Evolutionary conservation across 2,113 vertebrate species (phyloP), one percentile per base, ranked within the genome.

Genomic region (Scortum barcoo): DNA sequence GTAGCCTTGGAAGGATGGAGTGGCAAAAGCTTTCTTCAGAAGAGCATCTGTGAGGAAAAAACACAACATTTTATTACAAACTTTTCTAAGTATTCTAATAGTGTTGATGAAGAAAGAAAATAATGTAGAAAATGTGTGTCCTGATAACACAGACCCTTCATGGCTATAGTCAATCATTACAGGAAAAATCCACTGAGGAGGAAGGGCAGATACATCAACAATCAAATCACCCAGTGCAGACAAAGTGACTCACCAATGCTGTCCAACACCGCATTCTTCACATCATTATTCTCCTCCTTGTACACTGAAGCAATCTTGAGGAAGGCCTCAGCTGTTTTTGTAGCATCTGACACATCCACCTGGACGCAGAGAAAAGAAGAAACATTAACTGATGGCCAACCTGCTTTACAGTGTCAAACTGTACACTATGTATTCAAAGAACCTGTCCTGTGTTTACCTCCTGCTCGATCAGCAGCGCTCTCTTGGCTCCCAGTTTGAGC

Each of bases 281-380:
- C 95, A 1, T 96, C 95, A 0, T 88, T 60, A 14, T 93, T 87
- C 26, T 98, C 97, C 12, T 98, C 98, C 88, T 97, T 98, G 91
- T 97, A 99, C 85, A 99, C 97, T 0, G 97, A 99, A 0, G 98
- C 96, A 87, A 99, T 96, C 92, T 97, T 98, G 72, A 99, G 92
- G 71, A 99, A 97, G 50, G 96, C 93, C 30, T 95, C 95, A 2
- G 97, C 97, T 50, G 97, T 96, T 89, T 97, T 97, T 44, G 95
- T 88, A 1, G 95, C 93, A 33, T 99, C 97, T 1, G 95, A 88
- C 26, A 96, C 96, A 46, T 99, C 97, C 78, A 97, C 97, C 98
- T 99, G 73, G 12, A 84, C 3, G 71, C 10, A 73, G 4, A 76
- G 46, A 40, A 42, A 33, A 36, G 16, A 2, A 84, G 1, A 51